Evolutionary conservation across 2,797 vertebrate genomes (phyloP), one percentile per base, ranked within the genome.

Genomic region (Phoebastria nigripes): DNA sequence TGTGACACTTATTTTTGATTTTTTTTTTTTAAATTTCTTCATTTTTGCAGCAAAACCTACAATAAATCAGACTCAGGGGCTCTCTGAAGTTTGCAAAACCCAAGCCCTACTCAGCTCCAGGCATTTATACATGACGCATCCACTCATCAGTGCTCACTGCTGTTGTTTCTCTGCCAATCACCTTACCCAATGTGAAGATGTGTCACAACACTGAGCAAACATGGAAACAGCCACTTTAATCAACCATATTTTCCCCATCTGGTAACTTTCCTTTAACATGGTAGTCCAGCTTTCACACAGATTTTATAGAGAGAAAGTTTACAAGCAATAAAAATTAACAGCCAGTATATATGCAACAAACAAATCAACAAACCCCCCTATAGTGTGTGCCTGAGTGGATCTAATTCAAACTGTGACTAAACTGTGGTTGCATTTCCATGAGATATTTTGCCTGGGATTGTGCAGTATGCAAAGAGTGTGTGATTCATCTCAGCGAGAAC

Each of bases 221-320:
- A 95, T 87, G 88, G 91, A 86, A 96, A 92, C 87, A 95, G 69
- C 62, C 87, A 89, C 96, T 94, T 95, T 90, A 95, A 93, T 96
- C 95, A 91, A 82, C 74, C 87, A 83, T 94, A 92, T 95, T 95
- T 96, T 89, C 71, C 92, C 96, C 92, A 97, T 97, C 95, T 96
- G 96, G 94, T 94, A 97, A 95, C 82, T 95, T 96, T 74, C 69
- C 66, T 93, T 92, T 95, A 92, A 77, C 52, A 33, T 79, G 46
- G 66, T 69, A 95, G 93, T 91, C 77, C 92, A 95, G 80, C 93
- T 97, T 88, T 89, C 84, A 87, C 63, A 69, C 93, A 95, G 83
- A 97, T 92, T 96, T 90, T 85, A 87, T 52, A 65, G 51, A 80
- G 72, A 87, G 59, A 82, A 94, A 85, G 87, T 96, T 94, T 93